Base-by-base conservation (phyloP, 2,113 vertebrate genomes). In the Lontra canadensis region DNA sequence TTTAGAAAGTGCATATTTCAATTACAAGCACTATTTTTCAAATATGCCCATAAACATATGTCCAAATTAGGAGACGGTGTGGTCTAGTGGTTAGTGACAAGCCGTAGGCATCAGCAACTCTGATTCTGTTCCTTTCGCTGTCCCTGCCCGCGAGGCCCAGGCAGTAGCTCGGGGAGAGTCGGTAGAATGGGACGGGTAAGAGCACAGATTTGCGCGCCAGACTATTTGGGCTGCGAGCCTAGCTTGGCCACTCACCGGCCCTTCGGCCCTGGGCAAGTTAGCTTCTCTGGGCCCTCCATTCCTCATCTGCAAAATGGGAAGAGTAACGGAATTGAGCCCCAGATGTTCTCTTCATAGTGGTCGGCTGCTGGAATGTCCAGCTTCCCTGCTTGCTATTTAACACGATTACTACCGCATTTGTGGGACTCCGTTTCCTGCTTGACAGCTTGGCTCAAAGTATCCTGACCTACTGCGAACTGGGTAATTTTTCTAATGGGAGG, bases 1-100 rank as follows among this genome's bases (percentile, higher is more conserved):
- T 97, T 29, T 94, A 98, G 98, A 98, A 98, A 98, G 98, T 87
- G 97, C 8, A 61, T 90, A 97, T 98, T 98, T 97, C 98, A 88
- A 36, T 26, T 97, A 97, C 3, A 92, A 96, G 98, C 91, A 92
- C 97, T 97, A 88, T 81, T 98, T 98, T 98, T 97, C 97, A 97
- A 91, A 95, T 44, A 95, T 85, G 87, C 92, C 96, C 81, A 91
- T 91, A 95, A 18, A 94, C 80, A 92, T 96, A 93, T 91, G 96
- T 97, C 97, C 95, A 97, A 89, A 97, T 98, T 91, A 98, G 97
- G 96, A 98, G 95, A 94, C 71, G 14, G 95, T 96, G 93, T 81
- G 59, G 85, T 94, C 92, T 96, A n/a, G 52, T 95, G 96, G 95
- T 90, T 93, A 89, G 97, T 4, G 88, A 79, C 20, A 52, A 86